Percentiles rank a stretch among this genome's conserved stretches.
These are phyloP conservation scores for Microplitis demolitor DNA, from an alignment of 1,140 invertebrate genomes.

Conservation along the genomic window DNA sequence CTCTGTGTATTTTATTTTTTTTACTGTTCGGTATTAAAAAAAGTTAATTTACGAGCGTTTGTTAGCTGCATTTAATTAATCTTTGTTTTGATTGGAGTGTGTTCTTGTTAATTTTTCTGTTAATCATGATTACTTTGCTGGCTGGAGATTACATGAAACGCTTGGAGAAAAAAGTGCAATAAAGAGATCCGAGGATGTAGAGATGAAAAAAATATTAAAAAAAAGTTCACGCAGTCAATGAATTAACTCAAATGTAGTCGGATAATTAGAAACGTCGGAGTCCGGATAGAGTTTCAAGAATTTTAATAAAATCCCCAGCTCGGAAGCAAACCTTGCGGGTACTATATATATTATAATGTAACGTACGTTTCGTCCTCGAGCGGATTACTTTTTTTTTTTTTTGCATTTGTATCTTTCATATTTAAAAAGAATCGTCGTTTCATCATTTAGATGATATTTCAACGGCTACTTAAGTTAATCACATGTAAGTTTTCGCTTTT, in stretches of 20 bases:
- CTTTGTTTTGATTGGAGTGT: too few species aligned
- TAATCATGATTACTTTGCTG: too few species aligned
- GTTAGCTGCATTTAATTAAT: too few species aligned
- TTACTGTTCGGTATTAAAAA: too few species aligned
- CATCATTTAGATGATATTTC: too few species aligned
- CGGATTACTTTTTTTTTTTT: background rate
- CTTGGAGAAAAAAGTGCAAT: background rate
- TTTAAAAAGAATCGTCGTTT: too few species aligned
- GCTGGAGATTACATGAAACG: background rate
- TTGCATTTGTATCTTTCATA: too few species aligned
- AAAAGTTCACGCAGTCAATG: conserved; percentile 11
- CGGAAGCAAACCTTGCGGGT: background rate
- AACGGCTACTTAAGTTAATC: too few species aligned
- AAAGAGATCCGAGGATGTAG: background rate
- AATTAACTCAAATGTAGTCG: conserved; percentile 15
- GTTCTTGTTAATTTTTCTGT: too few species aligned
- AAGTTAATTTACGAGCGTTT: too few species aligned
- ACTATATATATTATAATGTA: background rate
- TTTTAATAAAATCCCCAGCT: conserved; percentile 32
- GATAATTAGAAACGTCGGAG: conserved; percentile 24
- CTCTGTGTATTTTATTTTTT: too few species aligned
- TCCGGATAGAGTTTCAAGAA: conserved; percentile 29
- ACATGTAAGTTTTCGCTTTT: too few species aligned
- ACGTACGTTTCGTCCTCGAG: background rate
- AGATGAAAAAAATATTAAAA: conserved; percentile 1